Evolutionary conservation across 2,113 vertebrate genomes (phyloP).

Genomic region (Hypanus sabinus): DNA sequence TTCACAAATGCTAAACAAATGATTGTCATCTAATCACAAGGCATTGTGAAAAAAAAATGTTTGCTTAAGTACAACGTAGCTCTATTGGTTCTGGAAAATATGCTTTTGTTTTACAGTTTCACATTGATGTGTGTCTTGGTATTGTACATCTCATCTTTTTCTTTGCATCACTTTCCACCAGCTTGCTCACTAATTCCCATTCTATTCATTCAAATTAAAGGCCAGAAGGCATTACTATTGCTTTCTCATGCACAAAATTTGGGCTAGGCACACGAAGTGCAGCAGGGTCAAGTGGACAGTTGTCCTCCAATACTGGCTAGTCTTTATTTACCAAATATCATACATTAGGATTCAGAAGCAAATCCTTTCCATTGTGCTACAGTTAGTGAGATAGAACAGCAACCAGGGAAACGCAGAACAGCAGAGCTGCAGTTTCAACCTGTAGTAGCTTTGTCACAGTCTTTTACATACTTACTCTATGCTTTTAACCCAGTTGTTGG

Average conservation of each 20-base stretch:
- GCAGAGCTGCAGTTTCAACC: background rate
- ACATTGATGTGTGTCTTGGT: background rate
- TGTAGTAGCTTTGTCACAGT: background rate
- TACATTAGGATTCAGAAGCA: background rate
- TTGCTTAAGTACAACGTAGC: background rate
- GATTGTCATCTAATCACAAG: background rate
- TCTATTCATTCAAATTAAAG: background rate
- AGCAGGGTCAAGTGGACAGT: background rate
- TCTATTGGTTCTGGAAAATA: background rate
- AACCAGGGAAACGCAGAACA: background rate
- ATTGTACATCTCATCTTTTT: background rate
- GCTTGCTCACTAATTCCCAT: background rate
- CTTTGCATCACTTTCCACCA: background rate
- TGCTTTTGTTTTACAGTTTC: background rate
- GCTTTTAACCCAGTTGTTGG: background rate
- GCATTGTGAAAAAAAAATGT: background rate
- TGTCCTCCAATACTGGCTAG: background rate
- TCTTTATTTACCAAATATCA: background rate
- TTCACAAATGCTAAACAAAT: slow-evolving; percentile 5
- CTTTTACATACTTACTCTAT: background rate
- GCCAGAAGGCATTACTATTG: background rate
- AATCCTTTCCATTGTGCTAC: background rate
- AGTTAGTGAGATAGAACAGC: background rate
- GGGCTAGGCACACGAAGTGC: background rate
- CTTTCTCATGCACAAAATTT: background rate